Evolutionary conservation across 2,797 vertebrate species (phyloP), one percentile per base, ranked within the genome.

Genomic region (Diglossa cyanea): DNA sequence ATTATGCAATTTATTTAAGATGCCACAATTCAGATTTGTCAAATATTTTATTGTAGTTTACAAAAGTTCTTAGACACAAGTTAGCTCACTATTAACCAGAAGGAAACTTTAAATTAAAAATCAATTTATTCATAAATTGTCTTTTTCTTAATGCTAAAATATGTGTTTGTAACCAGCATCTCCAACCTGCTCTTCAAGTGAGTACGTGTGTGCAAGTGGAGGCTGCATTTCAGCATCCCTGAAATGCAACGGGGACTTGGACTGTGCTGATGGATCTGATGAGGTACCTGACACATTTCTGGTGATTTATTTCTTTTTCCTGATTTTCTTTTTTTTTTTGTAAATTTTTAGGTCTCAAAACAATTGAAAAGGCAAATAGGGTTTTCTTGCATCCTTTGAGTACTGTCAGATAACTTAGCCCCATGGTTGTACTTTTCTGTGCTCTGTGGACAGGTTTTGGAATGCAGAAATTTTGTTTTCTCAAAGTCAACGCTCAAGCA

Each of bases 211-310:
- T 92, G 97, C 98, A 86, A 99, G 98, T 15, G 99, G 99, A 80
- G 99, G 99, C 33, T 99, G 99, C 80, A 98, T 99, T 93, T 98
- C 98, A 1, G 99, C 99, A 15, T 98, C 98, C 94, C 96, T 99
- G 95, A 98, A 98, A 75, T 99, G 99, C 92, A 99, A 99, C 57
- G 99, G 99, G 95, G 98, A 99, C 42, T 97, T 98, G 94, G 99
- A 99, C 98, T 99, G 99, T 93, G 97, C 98, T 74, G 99, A 99
- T 66, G 99, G 99, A 89, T 99, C 99, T 55, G 99, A 99, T 96
- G 99, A 99, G 99, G 99, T 99, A 98, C 98, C 97, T 95, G 42
- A 11, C 13, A 24, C 33, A 11, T 44, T 72, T 9, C 31, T 33
- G 5, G 7, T 48, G 10, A 2, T 20, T 17, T 25, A 2, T 35